Conservation (phyloP, 2,797 vertebrate species). For the Myoxocephalus aenaeus region DNA sequence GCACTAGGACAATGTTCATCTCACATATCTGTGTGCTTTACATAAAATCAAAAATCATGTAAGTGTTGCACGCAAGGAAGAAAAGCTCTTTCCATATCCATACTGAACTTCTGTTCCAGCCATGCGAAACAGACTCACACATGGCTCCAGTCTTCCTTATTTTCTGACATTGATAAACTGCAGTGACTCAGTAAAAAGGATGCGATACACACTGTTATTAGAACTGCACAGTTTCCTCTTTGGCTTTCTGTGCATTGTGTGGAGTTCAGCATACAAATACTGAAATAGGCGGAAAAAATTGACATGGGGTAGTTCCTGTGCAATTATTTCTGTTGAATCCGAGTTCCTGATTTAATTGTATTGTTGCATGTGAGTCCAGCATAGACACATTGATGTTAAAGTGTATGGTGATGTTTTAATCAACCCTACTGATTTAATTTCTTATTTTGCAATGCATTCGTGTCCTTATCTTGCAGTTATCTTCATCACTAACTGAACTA, state of each 20-base stretch:
- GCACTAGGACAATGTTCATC: neutral
- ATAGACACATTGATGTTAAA: neutral
- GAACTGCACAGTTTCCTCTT: conserved; percentile 7
- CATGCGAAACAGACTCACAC: neutral
- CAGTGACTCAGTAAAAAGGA: conserved; percentile 6
- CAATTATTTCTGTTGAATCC: neutral
- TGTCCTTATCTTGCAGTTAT: neutral
- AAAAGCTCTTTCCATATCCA: neutral
- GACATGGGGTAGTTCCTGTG: neutral
- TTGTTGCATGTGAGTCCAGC: neutral
- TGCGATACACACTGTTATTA: neutral
- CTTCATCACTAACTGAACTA: neutral
- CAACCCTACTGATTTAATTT: neutral
- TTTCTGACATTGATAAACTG: conserved; percentile 22
- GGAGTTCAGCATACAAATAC: neutral
- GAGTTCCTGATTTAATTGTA: neutral
- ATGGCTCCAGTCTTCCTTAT: conserved; percentile 21
- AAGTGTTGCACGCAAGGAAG: conserved; percentile 1
- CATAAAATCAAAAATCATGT: neutral
- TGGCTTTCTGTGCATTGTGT: neutral
- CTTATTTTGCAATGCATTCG: neutral
- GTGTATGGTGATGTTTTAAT: neutral
- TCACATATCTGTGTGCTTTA: neutral
- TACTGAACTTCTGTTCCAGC: neutral
- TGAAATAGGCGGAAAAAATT: neutral